Conservation (phyloP, 2,113 vertebrate genomes). For the Symphodus melops region DNA sequence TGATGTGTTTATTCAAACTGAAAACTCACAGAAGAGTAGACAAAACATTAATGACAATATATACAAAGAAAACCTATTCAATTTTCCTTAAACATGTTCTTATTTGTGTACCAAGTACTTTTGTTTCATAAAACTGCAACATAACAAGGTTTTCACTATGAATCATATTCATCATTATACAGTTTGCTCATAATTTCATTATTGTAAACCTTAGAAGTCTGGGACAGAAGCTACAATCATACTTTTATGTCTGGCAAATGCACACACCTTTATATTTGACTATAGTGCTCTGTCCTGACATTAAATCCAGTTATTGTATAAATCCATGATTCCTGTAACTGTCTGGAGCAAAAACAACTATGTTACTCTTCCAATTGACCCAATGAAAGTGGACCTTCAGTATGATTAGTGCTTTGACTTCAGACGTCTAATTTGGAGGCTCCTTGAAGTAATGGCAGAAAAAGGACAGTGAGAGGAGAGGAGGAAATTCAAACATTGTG, state of each 20-base stretch:
- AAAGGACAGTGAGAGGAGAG: conserved; percentile 42
- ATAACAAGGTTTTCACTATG: too few species aligned
- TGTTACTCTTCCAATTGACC: conserved; percentile 41
- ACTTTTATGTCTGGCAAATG: neutral
- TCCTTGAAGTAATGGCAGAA: conserved; percentile 65
- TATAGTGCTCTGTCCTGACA: conserved; percentile 17
- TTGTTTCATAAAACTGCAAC: conserved; percentile 28
- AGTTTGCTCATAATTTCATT: conserved; percentile 16
- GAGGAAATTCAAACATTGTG: conserved; percentile 80
- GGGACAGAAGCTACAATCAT: neutral
- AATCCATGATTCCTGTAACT: conserved; percentile 62
- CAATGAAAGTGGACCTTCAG: conserved; percentile 43
- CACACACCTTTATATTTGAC: conserved; percentile 29
- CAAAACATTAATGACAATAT: neutral
- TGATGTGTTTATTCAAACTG: neutral
- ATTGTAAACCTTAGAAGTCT: conserved; percentile 17
- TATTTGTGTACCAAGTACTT: neutral
- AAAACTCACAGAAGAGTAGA: neutral
- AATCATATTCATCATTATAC: conserved; percentile 20
- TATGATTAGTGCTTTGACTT: conserved; percentile 72
- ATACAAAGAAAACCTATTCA: neutral
- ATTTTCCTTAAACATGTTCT: neutral
- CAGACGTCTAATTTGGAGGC: conserved; percentile 75
- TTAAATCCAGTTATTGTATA: conserved; percentile 26
- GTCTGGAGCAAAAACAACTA: conserved; percentile 37